Base-by-base conservation (phyloP, 2,888 invertebrate genomes). In the Ommatoiulus sabulosus region DNA sequence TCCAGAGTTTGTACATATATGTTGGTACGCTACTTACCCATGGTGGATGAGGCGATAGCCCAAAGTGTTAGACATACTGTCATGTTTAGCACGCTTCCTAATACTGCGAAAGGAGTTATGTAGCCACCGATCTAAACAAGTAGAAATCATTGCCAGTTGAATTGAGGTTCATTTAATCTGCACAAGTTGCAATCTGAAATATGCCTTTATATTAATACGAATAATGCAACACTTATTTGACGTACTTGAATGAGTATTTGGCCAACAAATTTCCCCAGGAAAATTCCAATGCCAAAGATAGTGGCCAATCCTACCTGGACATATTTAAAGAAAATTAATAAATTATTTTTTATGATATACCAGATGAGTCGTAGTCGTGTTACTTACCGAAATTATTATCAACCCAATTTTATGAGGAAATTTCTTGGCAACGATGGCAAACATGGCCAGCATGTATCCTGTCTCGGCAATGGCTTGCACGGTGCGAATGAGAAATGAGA, bases 71-170 rank as follows among this genome's bases (percentile, higher is more conserved):
- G 6, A 20, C 44, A 85, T 44, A 85, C 44, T 12, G 46, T 46
- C 85, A 85, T 44, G 46, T 85, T 85, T 44, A 85, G 85, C n/a
- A 85, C 46, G 20, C 85, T 85, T 10, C 85, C 85, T 44, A 85
- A 44, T 85, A 46, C 46, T 12, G 85, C 85, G 12, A 44, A 85
- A 1, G 85, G 85, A 15, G 46, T 44, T 46, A 85, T 85, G 44
- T 44, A 44, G 17, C 85, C 85, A 35, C 85, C 85, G 10, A 46
- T 85, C 85, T 85, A 44, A 85, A 85, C n/a, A 2, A 2, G 6
- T 17, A 57, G 17, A 57, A 57, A 57, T 17, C 15, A 6, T 72
- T 72, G 20, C 24, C 46, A 46, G 46, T 7, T 7, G 46, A 46
- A 7, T 46, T 46, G 46, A 8, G 5, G 46, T 46, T 7, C 46